Evolutionary conservation across 2,888 invertebrate species (phyloP), one percentile per base, ranked within the genome.

Genomic region (Empis livida): DNA sequence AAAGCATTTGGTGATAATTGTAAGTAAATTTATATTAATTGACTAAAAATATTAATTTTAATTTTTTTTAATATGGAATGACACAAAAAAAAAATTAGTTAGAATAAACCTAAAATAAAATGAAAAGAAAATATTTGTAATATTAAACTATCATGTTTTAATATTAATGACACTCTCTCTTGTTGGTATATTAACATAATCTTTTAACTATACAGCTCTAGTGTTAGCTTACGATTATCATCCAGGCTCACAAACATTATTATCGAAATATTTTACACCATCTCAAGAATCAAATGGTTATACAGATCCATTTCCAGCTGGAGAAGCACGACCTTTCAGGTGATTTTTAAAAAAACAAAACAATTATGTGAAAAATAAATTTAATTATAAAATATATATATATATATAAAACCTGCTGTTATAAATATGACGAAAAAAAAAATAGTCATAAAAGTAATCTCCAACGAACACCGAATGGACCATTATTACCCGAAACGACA

Each of bases 201-300:
- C n/a, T 42, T 35, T 56, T 53, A 6, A 39, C 42, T 45, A 45
- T 50, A 13, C 44, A 68, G 95, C 97, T 48, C 79, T 96, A 76
- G 81, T 97, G 57, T 87, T 97, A 71, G 92, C 95, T 47, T 97
- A 95, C 71, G 93, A 95, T 65, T 97, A 88, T 71, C 89, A 92
- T 73, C 88, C 96, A 23, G 84, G 85, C 46, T 86, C 92, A 48
- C 86, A 87, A 64, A 95, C 94, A 0, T 70, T 99, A 56, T 75
- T 91, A 72, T 77, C 78, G 56, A 85, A 88, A 63, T 93, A 91
- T 71, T 87, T 96, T 64, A 75, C 80, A 23, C 73, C 77, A 37
- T 62, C 71, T 50, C 75, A 76, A 55, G 57, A 60, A 47, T 66
- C 76, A 49, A 80, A 80, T 61, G 82, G 82, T 49, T 82, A 80